phyloP scores from a whole-genome alignment of 2,888 invertebrate species.

The Thereva unica region DNA sequence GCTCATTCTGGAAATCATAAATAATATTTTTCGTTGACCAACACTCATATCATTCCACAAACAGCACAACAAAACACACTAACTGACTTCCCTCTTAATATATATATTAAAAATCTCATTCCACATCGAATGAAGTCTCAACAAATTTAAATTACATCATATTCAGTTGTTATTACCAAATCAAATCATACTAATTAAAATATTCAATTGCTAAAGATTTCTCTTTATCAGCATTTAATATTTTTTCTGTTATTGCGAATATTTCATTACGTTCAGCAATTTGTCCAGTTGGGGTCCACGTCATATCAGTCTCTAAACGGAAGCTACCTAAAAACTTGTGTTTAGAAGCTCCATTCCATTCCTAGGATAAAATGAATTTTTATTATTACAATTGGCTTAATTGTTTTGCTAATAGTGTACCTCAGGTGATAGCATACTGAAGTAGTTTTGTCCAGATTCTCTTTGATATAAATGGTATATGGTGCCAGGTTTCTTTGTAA shows the following conservation, averaged over 20 bases:
- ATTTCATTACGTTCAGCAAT: conserved; percentile 54
- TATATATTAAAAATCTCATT: too few species aligned
- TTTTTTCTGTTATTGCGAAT: conserved; percentile 48
- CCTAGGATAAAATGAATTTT: conserved; percentile 57
- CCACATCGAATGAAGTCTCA: too few species aligned
- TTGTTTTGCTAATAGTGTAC: conserved; percentile 54
- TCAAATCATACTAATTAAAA: background rate
- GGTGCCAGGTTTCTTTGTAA: conserved; percentile 72
- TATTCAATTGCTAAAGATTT: background rate
- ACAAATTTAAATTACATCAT: too few species aligned
- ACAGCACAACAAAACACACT: too few species aligned
- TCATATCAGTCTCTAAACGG: conserved; percentile 69
- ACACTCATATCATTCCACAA: too few species aligned
- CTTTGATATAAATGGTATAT: conserved; percentile 73
- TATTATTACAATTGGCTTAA: background rate
- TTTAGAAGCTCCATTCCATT: conserved; percentile 68
- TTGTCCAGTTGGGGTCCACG: conserved; percentile 68
- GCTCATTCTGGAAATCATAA: too few species aligned
- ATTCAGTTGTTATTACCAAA: background rate
- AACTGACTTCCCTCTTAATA: too few species aligned
- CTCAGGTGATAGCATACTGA: conserved; percentile 74
- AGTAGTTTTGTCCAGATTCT: conserved; percentile 68
- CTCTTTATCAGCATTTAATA: conserved; percentile 15
- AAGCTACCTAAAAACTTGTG: conserved; percentile 69
- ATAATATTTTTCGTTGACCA: too few species aligned